Evolutionary conservation across 2,113 vertebrate species (phyloP), one percentile per base, ranked within the genome.

Genomic region (human (Homo sapiens)): DNA sequence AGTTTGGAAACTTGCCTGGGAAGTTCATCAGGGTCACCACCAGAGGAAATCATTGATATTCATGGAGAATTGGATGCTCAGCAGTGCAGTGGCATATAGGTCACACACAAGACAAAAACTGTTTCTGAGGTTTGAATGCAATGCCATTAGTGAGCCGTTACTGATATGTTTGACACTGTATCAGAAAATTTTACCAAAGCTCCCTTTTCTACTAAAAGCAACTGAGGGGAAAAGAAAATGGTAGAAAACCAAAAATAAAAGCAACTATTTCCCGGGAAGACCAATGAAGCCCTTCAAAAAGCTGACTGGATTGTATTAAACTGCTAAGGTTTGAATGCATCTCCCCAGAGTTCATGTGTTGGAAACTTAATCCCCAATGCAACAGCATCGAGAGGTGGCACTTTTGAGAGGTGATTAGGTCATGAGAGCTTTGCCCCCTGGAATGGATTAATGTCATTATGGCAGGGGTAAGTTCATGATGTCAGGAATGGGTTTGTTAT

Each of bases 191-290:
- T 72, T 66, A 97, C 97, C 93, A 98, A 97, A 96, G 52, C 27
- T 61, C 92, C 86, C 96, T 98, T 98, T 98, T 95, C 97, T 97
- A 98, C 98, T 98, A 98, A 98, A 97, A 98, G 90, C 93, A 97
- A 66, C 96, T 95, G 95, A 97, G 96, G 96, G 88, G 96, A 72
- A 78, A n/a, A 84, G 79, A 95, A 87, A 68, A 52, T 79, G 59
- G 79, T 92, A 30, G 83, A 87, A 97, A 94, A 50, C 30, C 57
- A 43, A 89, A 92, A 76, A 94, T 97, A 96, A 97, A 97, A 97
- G 78, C 68, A 79, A 82, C 84, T 81, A 80, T 97, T 97, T 95
- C 72, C 88, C 50, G 90, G 75, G 84, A 97, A 97, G 64, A 84
- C 85, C 89, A 96, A 84, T 32, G 23, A 25, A 27, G 94, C 55